Evolutionary conservation across 2,888 invertebrate species (phyloP).

Genomic region (Caenorhabditis parvicauda): DNA sequence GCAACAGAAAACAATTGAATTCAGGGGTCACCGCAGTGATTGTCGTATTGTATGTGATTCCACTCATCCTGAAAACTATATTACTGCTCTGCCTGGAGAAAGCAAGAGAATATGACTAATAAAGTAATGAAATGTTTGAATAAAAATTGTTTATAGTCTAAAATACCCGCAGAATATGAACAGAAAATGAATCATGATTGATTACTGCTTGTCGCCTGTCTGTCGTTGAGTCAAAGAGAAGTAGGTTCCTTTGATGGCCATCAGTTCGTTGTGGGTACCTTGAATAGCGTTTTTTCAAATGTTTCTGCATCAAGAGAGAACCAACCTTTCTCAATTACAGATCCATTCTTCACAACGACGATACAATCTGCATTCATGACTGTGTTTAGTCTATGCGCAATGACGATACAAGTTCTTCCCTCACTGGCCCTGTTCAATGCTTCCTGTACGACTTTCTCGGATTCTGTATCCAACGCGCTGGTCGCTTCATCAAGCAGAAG

Average conservation of each 20-base stretch:
- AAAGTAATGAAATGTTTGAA: too few species aligned
- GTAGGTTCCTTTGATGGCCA: slow-evolving; percentile 40
- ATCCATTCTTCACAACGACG: slow-evolving; percentile 45
- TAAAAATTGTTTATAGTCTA: too few species aligned
- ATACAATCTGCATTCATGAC: slow-evolving; percentile 63
- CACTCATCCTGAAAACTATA: too few species aligned
- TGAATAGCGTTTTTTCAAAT: slow-evolving; percentile 14
- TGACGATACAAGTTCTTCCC: slow-evolving; percentile 65
- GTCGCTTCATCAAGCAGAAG: slow-evolving; percentile 63
- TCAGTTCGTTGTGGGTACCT: slow-evolving; percentile 46
- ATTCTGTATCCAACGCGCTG: slow-evolving; percentile 44
- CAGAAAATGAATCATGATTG: too few species aligned
- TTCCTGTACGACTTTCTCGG: slow-evolving; percentile 72
- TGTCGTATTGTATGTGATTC: too few species aligned
- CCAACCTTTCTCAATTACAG: slow-evolving; percentile 69
- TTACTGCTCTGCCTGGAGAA: too few species aligned
- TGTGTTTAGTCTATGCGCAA: slow-evolving; percentile 67
- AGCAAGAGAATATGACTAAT: too few species aligned
- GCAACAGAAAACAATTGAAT: too few species aligned
- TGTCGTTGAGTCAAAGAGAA: slow-evolving; percentile 45
- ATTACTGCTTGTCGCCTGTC: slow-evolving; percentile 16
- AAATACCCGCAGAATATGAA: too few species aligned
- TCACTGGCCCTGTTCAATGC: slow-evolving; percentile 72
- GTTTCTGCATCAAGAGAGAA: neutral
- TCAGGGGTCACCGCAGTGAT: too few species aligned